Percentiles rank a stretch among this genome's conserved stretches.
Conservation (phyloP, 2,113 vertebrate species). For the Spea multiplicata region DNA sequence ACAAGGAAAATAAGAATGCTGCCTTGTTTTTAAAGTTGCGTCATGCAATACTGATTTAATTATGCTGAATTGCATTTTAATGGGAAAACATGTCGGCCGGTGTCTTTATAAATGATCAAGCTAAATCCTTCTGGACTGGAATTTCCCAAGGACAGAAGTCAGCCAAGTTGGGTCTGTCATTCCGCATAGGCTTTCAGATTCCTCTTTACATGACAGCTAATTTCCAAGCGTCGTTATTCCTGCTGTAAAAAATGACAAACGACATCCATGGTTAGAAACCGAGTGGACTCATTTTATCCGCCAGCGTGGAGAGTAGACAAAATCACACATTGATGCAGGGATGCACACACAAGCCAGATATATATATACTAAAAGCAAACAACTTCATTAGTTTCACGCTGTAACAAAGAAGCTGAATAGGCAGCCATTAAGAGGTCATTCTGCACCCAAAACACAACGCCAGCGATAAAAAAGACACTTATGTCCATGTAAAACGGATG, state of each 20-base stretch:
- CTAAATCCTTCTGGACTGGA: constrained; percentile 67
- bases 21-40: constrained; percentile 70
- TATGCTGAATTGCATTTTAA: constrained; percentile 75
- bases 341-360: neutral
- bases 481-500: neutral
- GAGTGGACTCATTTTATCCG: constrained; percentile 1
- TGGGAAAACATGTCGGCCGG: constrained; percentile 73
- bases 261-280: neutral
- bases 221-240: constrained; percentile 73
- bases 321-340: neutral
- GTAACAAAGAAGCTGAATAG: constrained; percentile 25
- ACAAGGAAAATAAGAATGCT: constrained; percentile 74
- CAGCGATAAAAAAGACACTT: constrained; percentile 34
- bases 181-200: constrained; percentile 67
- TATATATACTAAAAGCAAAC: neutral
- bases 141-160: constrained; percentile 69
- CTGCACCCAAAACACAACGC: constrained; percentile 56
- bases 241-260: constrained; percentile 62
- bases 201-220: constrained; percentile 67
- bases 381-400: neutral
- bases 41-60: constrained; percentile 87
- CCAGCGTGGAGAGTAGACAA: neutral
- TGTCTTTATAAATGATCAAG: constrained; percentile 69
- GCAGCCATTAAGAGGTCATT: constrained; percentile 43
- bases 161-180: constrained; percentile 70